A percentile compares a stretch with the other conserved stretches of the same genome.
Conservation (phyloP, 2,797 vertebrate species). For the Cetoscarus ocellatus region DNA sequence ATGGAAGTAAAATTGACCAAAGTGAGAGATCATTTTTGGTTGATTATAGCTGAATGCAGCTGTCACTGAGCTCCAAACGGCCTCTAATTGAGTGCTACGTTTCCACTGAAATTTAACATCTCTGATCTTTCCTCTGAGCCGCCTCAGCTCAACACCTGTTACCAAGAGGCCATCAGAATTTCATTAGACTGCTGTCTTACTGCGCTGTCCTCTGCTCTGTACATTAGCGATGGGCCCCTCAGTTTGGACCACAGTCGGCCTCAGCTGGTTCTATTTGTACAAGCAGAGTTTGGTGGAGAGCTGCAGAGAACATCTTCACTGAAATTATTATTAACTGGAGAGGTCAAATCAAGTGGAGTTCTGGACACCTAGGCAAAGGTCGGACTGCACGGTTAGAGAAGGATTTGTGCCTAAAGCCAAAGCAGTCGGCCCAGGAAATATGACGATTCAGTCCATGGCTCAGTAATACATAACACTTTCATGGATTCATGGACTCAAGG, state of each 20-base stretch:
- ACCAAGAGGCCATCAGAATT: conserved; percentile 71
- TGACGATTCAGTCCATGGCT: too few species aligned
- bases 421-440: too few species aligned
- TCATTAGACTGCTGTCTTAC: conserved; percentile 43
- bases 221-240: conserved; percentile 20
- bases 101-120: conserved; percentile 65
- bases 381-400: too few species aligned
- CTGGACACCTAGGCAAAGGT: too few species aligned
- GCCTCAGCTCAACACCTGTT: conserved; percentile 75
- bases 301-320: too few species aligned
- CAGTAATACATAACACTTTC: too few species aligned
- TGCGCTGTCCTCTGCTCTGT: conserved; percentile 27
- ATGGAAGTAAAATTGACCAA: neutral
- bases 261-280: conserved; percentile 19
- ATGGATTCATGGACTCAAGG: too few species aligned
- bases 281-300: conserved; percentile 2
- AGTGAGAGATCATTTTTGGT: conserved; percentile 24
- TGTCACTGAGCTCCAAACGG: conserved; percentile 27
- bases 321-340: too few species aligned
- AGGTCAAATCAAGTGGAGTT: too few species aligned
- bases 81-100: conserved; percentile 62
- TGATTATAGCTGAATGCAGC: conserved; percentile 45
- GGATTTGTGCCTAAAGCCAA: too few species aligned
- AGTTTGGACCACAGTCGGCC: neutral
- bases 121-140: conserved; percentile 73